Conservation (phyloP, 2,113 vertebrate species). For the Nipponia nippon region DNA sequence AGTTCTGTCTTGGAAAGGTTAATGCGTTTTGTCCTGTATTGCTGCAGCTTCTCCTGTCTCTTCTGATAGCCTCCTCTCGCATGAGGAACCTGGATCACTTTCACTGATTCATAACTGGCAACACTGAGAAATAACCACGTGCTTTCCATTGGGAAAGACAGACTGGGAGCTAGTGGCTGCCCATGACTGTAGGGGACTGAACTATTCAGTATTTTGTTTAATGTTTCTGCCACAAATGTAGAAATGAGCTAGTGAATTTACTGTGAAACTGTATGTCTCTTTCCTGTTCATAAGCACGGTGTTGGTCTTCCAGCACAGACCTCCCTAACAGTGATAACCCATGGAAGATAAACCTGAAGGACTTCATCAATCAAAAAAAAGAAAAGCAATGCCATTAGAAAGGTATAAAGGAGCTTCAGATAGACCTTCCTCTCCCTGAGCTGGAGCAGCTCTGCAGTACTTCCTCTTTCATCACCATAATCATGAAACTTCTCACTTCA, state of each 20-base stretch:
- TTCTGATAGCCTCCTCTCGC: no score
- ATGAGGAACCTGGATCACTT: accelerated
- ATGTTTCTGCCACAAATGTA: neutral
- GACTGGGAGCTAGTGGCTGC: neutral
- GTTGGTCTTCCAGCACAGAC: neutral
- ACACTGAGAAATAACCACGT: neutral
- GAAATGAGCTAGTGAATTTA: neutral
- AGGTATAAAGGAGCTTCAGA: neutral
- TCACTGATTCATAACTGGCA: neutral
- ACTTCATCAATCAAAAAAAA: neutral
- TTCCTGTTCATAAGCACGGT: neutral
- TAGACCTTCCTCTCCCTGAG: neutral
- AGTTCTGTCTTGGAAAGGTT: neutral
- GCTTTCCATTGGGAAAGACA: neutral
- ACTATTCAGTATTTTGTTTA: neutral
- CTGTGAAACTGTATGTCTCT: neutral
- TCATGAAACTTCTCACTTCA: neutral
- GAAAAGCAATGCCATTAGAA: neutral
- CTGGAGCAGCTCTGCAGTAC: neutral
- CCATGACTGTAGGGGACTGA: neutral
- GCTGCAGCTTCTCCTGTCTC: neutral
- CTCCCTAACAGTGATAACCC: neutral
- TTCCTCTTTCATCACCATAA: neutral
- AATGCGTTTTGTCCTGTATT: neutral
- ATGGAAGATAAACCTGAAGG: neutral